These are phyloP conservation scores for Potamilus streckersoni DNA, from an alignment of 1,140 invertebrate species.

Conservation along the genomic window DNA sequence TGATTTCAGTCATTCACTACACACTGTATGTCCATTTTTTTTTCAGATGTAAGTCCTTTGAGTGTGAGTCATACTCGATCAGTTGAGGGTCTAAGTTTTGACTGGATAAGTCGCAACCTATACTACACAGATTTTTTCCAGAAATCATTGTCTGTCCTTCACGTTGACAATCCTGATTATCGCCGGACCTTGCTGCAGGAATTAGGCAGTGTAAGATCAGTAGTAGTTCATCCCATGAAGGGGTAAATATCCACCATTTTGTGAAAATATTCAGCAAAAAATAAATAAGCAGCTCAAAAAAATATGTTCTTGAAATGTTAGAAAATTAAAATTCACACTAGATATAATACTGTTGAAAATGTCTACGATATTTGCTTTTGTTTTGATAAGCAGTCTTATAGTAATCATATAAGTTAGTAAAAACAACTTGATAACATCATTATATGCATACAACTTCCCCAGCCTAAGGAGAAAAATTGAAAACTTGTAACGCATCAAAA, in stretches of 20 bases:
- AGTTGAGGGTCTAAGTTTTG: conserved; percentile 95
- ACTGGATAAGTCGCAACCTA: conserved; percentile 97
- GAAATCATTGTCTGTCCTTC: conserved; percentile 94
- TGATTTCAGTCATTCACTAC: background rate
- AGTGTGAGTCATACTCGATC: conserved; percentile 71
- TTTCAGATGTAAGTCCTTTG: conserved; percentile 46
- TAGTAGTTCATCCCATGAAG: conserved; percentile 95
- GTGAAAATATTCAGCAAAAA: background rate
- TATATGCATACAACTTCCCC: too few species aligned
- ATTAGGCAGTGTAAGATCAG: conserved; percentile 80
- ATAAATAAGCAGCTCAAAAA: background rate
- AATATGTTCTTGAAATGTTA: background rate
- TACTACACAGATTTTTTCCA: conserved; percentile 98
- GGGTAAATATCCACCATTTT: conserved; percentile 70
- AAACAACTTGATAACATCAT: too few species aligned
- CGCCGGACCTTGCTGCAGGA: conserved; percentile 49
- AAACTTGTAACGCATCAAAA: too few species aligned
- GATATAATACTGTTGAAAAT: too few species aligned
- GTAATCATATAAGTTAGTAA: too few species aligned
- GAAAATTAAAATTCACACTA: too few species aligned
- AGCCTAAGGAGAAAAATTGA: too few species aligned
- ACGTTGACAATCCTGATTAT: conserved; percentile 56
- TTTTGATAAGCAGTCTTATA: too few species aligned
- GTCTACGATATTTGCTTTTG: too few species aligned
- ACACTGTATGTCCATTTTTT: background rate